Conservation (phyloP, 1,140 invertebrate species). For the Hyles euphorbiae region DNA sequence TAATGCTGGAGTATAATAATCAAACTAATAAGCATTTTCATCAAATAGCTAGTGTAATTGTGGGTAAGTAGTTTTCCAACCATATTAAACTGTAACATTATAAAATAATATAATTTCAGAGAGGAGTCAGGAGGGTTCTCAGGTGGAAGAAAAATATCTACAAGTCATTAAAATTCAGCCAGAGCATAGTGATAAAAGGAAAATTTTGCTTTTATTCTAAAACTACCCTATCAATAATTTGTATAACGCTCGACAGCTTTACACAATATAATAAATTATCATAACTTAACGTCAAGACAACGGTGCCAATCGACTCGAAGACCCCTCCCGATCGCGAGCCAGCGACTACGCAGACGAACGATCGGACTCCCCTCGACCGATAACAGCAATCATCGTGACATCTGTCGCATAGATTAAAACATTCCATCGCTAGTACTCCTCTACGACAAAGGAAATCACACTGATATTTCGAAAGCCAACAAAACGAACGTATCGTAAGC, state of each 20-base stretch:
- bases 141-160: slow-evolving; percentile 7
- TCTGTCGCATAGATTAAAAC: slow-evolving; percentile 49
- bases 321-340: slow-evolving; percentile 1
- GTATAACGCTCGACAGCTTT: slow-evolving; percentile 5
- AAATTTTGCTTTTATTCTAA: slow-evolving; percentile 6
- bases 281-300: slow-evolving; percentile 11
- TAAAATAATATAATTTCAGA: slow-evolving; percentile 38
- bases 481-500: slow-evolving; percentile 67
- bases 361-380: slow-evolving; percentile 7
- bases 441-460: slow-evolving; percentile 66
- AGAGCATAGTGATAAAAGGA: not conserved
- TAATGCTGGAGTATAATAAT: slow-evolving; percentile 72
- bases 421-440: slow-evolving; percentile 63
- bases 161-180: slow-evolving; percentile 4
- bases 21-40: slow-evolving; percentile 71
- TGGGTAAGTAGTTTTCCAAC: slow-evolving; percentile 48
- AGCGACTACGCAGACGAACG: slow-evolving; percentile 1
- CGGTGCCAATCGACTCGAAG: slow-evolving; percentile 8
- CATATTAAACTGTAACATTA: slow-evolving; percentile 27
- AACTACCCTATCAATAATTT: slow-evolving; percentile 2
- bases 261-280: slow-evolving; percentile 9
- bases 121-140: slow-evolving; percentile 36
- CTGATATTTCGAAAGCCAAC: slow-evolving; percentile 70
- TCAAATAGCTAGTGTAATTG: slow-evolving; percentile 62
- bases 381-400: not conserved